Base-by-base conservation (phyloP, 1,140 invertebrate species). In the Carcinoscorpius rotundicauda region DNA sequence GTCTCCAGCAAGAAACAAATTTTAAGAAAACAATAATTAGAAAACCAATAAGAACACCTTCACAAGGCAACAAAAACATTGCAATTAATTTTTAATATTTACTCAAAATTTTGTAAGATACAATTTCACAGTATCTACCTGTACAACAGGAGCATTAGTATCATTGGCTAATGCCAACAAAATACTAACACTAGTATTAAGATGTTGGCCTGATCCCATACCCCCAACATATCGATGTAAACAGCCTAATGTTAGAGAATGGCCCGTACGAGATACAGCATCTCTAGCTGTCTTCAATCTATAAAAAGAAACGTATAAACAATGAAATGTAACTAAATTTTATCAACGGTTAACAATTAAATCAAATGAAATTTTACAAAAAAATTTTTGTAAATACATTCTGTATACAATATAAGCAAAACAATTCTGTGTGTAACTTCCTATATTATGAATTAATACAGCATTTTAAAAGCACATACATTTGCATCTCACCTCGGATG, bases 81-180 rank as follows among this genome's bases (percentile, higher is more conserved):
- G 29, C 29, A 29, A 29, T 29, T 29, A 29, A 29, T 29, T 29
- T 29, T 29, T 29, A 29, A 29, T 29, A 29, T 29, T 29, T 29
- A 29, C 29, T 29, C 29, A 29, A 29, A 29, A 29, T 29, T 29
- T 29, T 29, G 29, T 29, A 2, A 29, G 29, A 29, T 29, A 29
- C 29, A 29, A 29, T 29, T 29, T 29, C 29, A 29, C 29, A 29
- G 29, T 29, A 29, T 29, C 29, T 55, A 89, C 89, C 83, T 97
- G 93, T 50, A 96, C 89, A 71, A 91, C 84, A 10, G 91, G 87
- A 61, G 90, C 90, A 3, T 88, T 86, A 59, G 84, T 85, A 78
- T 98, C 95, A 79, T 98, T 94, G 1, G 93, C 93, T 4, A 98
- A 78, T 49, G 95, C 93, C 5, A 98, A 77, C 48, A 98, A 77